Evolutionary conservation across 2,888 invertebrate genomes (phyloP), one percentile per base, ranked within the genome.

Genomic region (Megamerina dolium): DNA sequence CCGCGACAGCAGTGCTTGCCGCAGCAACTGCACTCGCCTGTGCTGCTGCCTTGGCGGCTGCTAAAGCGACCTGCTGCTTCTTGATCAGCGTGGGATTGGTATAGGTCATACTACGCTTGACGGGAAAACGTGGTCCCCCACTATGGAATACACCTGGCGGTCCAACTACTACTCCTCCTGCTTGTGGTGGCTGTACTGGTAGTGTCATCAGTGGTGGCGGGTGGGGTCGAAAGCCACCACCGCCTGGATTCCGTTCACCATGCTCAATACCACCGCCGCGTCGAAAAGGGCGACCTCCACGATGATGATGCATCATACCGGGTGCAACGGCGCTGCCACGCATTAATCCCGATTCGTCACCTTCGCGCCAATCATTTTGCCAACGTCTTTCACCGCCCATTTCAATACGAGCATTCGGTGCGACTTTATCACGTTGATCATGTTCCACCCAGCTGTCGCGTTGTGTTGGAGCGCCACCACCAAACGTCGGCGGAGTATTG

Each of bases 21-120:
- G 68, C 66, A 6, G 62, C 66, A 17, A 64, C 65, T 1, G 66
- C 68, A 19, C 64, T 63, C n/a, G 66, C 65, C 30, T 64, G 65
- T 1, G 63, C 65, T 1, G 65, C 64, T 6, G 63, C 57, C 43
- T 59, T 61, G 6, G 49, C 47, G 44, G 63, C 52, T 3, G 53
- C 53, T 20, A 51, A 41, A 14, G 51, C 53, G 1, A 54, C 55
- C 20, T 55, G 52, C 41, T 64, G 64, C 31, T 68, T 68, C 38
- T 63, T 64, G 3, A 63, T 56, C 3, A 63, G 55, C 32, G 64
- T 68, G 1, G 64, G 61, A 41, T 61, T 63, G 4, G 62, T 61
- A 36, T 69, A 70, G 1, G 68, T 63, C 54, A 69, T 54, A n/a
- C 61, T 60, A 6, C 69, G 59, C 43, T 70, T 70, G 37, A 60